These are phyloP conservation scores for Phaethon lepturus DNA, from an alignment of 2,113 vertebrate species.

Conservation along the genomic window DNA sequence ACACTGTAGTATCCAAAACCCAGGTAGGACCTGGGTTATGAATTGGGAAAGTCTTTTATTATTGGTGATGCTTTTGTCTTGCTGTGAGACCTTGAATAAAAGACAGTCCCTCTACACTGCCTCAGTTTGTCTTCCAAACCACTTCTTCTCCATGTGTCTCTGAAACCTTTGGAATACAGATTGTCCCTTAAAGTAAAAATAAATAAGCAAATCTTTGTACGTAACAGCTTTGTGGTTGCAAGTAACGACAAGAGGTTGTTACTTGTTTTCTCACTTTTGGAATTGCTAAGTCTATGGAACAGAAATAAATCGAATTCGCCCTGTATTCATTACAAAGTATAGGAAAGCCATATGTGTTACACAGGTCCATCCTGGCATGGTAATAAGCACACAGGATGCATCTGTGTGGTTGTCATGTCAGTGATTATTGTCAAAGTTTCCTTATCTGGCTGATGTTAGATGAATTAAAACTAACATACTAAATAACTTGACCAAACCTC, in stretches of 20 bases:
- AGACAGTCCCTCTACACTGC: neutral
- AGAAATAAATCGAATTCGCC: neutral
- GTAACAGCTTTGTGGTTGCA: neutral
- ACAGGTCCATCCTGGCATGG: neutral
- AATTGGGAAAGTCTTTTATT: neutral
- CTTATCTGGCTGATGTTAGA: neutral
- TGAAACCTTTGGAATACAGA: neutral
- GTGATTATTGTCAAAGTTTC: neutral
- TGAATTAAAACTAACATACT: neutral
- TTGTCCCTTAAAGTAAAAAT: neutral
- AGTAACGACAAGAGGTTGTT: neutral
- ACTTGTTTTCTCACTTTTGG: neutral
- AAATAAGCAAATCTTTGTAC: fast-evolving
- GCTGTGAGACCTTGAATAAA: neutral
- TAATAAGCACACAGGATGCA: neutral
- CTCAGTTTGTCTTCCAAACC: neutral
- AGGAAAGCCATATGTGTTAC: neutral
- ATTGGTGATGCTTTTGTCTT: neutral
- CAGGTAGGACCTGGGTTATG: neutral
- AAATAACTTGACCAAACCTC: neutral
- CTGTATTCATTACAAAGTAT: neutral
- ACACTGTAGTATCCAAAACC: neutral
- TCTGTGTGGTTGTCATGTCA: neutral
- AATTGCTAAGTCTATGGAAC: neutral
- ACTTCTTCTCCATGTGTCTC: neutral